Evolutionary conservation across 1,140 invertebrate genomes (phyloP), one percentile per base, ranked within the genome.

Genomic region (Euwallacea similis): DNA sequence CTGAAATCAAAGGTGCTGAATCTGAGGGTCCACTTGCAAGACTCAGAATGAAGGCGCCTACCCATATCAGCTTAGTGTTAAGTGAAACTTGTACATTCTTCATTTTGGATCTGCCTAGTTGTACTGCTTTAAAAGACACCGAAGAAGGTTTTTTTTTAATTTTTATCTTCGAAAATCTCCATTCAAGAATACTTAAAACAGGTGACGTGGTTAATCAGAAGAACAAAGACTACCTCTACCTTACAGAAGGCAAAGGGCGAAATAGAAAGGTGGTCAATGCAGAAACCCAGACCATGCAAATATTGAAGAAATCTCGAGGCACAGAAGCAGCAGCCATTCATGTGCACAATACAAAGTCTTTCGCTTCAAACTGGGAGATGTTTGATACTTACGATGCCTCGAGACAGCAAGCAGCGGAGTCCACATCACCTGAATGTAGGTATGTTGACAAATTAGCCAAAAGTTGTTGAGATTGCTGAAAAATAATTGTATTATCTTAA

Each of bases 311-410:
- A 78, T 85, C 85, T 0, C 81, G 88, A 47, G 83, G 85, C 21
- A 89, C 89, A 0, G 84, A 87, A 13, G 83, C 87, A 0, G 81
- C 83, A 4, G 80, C 84, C 47, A 79, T 84, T 2, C 80, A 82
- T 65, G 86, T 84, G 10, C 82, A 80, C 58, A 87, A 90, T 77
- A 83, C 83, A 8, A 82, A 82, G 7, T 84, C 85, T 0, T 90
- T 88, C 75, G 89, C 90, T 0, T 91, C 90, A 7, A 84, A 88
- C 73, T 93, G 90, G 86, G 87, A 90, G 60, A 89, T 92, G 86
- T 86, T 87, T 72, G 90, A 92, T 73, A 88, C 87, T 0, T 91
- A 87, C 72, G 85, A 74, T 7, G 43, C 7, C 7, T 11, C 46
- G 9, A 50, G 6, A 4, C 21, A 33, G 21, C 21, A 33, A 33